Evolutionary conservation across 2,797 vertebrate genomes (phyloP).

Genomic region (Sternarchorhynchus goeldii): DNA sequence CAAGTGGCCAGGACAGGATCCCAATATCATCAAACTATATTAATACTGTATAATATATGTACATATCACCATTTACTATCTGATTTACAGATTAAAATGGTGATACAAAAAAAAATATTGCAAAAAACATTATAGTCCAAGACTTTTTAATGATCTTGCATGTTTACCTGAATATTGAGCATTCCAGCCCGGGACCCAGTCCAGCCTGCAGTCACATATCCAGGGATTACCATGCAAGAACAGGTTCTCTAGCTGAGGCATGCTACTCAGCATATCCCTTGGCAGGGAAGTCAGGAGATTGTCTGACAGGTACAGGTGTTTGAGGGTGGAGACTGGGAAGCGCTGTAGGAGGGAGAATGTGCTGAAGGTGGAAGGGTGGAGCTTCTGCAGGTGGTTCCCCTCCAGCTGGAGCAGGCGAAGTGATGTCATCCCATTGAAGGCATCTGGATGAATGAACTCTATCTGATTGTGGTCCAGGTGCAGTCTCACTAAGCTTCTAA

Average conservation of each 20-base stretch:
- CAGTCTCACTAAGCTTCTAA: constrained; percentile 83
- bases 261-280: constrained; percentile 69
- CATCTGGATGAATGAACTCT: constrained; percentile 88
- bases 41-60: no score
- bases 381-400: constrained; percentile 86
- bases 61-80: no score
- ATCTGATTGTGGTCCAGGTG: constrained; percentile 94
- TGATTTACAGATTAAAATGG: no score
- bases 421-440: constrained; percentile 84
- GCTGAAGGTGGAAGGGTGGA: constrained; percentile 86
- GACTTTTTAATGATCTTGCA: background rate
- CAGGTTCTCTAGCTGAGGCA: constrained; percentile 86
- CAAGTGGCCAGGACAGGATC: no score
- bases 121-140: no score
- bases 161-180: constrained; percentile 78
- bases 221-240: constrained; percentile 88
- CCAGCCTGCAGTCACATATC: constrained; percentile 87
- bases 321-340: constrained; percentile 88
- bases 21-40: no score
- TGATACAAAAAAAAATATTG: no score
- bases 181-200: constrained; percentile 83
- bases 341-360: constrained; percentile 84
- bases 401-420: constrained; percentile 90
- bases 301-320: constrained; percentile 91
- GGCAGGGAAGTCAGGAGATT: constrained; percentile 82